Conservation (phyloP, 2,113 vertebrate species). For the Anhinga anhinga region DNA sequence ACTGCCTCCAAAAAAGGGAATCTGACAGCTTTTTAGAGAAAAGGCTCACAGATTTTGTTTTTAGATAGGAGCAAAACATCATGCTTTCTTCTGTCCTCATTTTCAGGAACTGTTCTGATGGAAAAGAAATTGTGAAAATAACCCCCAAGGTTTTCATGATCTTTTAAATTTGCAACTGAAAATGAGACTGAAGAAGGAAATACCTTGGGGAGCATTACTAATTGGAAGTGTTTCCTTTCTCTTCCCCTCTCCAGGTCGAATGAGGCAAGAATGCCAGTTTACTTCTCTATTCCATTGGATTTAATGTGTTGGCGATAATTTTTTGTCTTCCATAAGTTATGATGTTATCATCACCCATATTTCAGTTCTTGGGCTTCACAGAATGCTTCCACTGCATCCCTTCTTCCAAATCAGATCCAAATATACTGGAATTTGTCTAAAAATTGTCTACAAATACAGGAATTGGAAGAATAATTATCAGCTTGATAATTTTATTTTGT, state of each 20-base stretch:
- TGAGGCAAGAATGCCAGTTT: not conserved
- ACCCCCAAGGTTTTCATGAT: not conserved
- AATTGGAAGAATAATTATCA: not conserved
- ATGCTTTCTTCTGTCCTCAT: not conserved
- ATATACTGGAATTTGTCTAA: rapidly evolving
- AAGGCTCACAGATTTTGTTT: not conserved
- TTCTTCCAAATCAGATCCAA: not conserved
- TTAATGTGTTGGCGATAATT: not conserved
- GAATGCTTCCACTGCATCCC: not conserved
- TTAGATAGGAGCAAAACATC: not conserved
- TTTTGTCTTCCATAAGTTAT: not conserved
- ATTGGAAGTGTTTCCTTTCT: not conserved
- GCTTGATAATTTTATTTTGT: not conserved
- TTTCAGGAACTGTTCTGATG: not conserved
- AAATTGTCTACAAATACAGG: no score
- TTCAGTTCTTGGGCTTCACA: not conserved
- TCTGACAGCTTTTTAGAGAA: not conserved
- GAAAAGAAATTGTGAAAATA: not conserved
- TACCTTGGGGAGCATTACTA: not conserved
- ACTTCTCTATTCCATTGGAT: not conserved
- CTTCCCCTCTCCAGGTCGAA: not conserved
- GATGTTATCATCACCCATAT: not conserved
- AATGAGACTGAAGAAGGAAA: not conserved
- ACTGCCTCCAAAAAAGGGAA: not conserved
- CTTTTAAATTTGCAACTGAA: not conserved